Evolutionary conservation across 1,140 invertebrate genomes (phyloP).

Genomic region (Monomorium pharaonis): DNA sequence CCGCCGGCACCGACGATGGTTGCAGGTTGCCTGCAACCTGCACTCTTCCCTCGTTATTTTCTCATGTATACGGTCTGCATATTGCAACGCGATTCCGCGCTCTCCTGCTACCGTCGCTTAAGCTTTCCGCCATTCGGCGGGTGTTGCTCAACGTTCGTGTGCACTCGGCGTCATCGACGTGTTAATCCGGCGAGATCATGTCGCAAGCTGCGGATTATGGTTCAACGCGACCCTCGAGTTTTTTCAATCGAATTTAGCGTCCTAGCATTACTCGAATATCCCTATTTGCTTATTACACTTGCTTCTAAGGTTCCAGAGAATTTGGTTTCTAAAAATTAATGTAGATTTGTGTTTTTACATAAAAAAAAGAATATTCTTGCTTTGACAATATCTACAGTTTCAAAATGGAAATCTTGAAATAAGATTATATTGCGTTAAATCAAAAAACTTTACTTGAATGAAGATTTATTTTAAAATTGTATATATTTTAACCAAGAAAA

Average conservation of each 20-base stretch:
- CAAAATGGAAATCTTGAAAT: too few relatives aligned
- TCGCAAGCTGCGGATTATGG: not conserved
- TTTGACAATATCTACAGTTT: too few relatives aligned
- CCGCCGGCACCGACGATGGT: constrained; percentile 68
- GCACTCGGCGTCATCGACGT: constrained; percentile 59
- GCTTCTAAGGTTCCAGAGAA: not conserved
- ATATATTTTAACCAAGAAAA: too few relatives aligned
- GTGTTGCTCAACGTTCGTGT: constrained; percentile 65
- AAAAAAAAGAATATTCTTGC: too few relatives aligned
- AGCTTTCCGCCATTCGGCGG: constrained; percentile 40
- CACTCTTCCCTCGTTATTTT: constrained; percentile 78
- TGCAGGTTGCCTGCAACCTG: constrained; percentile 61
- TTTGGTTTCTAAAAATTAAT: not conserved
- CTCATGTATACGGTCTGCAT: constrained; percentile 68
- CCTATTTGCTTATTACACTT: not conserved
- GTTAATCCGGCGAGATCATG: constrained; percentile 70
- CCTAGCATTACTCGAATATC: not conserved
- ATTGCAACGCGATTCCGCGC: constrained; percentile 61
- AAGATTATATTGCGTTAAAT: too few relatives aligned
- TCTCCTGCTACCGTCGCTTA: constrained; percentile 44
- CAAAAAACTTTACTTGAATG: too few relatives aligned
- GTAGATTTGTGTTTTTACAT: too few relatives aligned
- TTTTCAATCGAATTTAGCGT: not conserved
- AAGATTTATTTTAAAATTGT: too few relatives aligned
- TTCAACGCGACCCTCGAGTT: not conserved